Percentiles rank a stretch among this genome's conserved stretches.
phyloP scores from a whole-genome alignment of 2,888 invertebrate genomes.

The Eulithis testata region DNA sequence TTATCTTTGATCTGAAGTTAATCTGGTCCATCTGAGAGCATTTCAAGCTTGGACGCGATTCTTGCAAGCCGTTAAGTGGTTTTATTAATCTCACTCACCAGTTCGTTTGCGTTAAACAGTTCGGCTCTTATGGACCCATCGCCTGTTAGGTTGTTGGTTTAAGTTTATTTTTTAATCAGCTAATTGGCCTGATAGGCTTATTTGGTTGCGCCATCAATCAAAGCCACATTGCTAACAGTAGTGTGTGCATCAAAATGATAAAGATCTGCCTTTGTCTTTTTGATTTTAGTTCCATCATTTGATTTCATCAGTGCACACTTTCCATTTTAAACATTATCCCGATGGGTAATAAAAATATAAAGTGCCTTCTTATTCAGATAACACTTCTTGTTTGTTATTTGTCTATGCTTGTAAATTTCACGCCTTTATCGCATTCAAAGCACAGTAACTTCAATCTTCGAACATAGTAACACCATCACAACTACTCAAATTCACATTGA shows the following conservation, averaged over 20 bases:
- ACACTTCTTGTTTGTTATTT: conserved; percentile 22
- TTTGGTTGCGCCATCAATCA: conserved; percentile 38
- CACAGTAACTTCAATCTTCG: conserved; percentile 29
- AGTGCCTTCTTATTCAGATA: conserved; percentile 26
- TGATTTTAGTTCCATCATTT: conserved; percentile 8
- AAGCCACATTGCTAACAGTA: conserved; percentile 32
- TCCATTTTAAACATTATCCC: conserved; percentile 16
- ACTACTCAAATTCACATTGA: conserved; percentile 39
- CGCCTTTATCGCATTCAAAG: conserved; percentile 30
- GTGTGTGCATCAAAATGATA: conserved; percentile 26
- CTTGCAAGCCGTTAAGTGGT: conserved; percentile 61
- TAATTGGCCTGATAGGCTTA: conserved; percentile 41
- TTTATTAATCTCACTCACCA: conserved; percentile 63
- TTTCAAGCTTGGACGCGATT: conserved; percentile 61
- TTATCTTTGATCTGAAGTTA: conserved; percentile 58
- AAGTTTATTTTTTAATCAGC: conserved; percentile 36
- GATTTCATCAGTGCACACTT: conserved; percentile 10
- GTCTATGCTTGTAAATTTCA: conserved; percentile 27
- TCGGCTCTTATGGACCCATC: conserved; percentile 46
- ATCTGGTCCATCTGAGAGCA: conserved; percentile 50
- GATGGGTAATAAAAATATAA: conserved; percentile 22
- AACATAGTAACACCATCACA: conserved; percentile 34
- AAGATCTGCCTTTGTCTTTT: conserved; percentile 13
- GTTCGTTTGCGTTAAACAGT: conserved; percentile 63
- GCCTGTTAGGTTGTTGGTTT: conserved; percentile 37